Percentiles rank a stretch among this genome's conserved stretches.
Conservation (phyloP, 1,140 invertebrate genomes). For the Druon quercuslanigerum region DNA sequence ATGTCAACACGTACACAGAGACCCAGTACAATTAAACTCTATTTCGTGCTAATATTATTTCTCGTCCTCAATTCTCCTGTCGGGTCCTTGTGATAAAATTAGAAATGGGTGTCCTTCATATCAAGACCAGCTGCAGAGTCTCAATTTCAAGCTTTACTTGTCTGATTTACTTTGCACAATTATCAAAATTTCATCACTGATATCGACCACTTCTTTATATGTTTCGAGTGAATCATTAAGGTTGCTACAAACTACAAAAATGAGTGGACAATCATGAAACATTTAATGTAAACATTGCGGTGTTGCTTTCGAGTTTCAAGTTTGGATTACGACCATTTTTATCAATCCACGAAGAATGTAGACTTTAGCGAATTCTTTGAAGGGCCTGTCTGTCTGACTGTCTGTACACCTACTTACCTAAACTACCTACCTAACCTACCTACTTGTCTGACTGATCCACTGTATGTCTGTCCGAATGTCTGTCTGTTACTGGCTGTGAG, state of each 20-base stretch:
- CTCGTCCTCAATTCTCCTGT: not conserved
- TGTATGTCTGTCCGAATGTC: conserved; percentile 51
- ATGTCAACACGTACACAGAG: not conserved
- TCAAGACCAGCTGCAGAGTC: not conserved
- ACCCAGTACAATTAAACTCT: not conserved
- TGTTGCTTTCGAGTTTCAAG: too few species aligned
- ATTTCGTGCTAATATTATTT: conserved; percentile 9
- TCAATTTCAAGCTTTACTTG: conserved; percentile 3
- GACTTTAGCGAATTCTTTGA: conserved; percentile 19
- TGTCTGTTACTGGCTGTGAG: conserved; percentile 57
- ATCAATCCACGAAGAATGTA: not conserved
- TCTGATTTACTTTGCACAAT: conserved; percentile 1
- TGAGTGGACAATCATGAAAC: not conserved
- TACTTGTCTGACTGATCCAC: conserved; percentile 41
- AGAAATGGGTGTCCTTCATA: not conserved
- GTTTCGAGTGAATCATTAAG: not conserved
- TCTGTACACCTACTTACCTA: not conserved
- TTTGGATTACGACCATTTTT: too few species aligned
- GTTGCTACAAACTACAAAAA: not conserved
- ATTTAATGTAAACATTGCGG: not conserved
- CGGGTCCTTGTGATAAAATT: conserved; percentile 15
- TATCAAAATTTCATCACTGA: not conserved
- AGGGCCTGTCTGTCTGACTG: conserved; percentile 10
- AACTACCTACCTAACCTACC: not conserved
- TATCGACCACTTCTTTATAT: not conserved